phyloP scores from a whole-genome alignment of 2,888 invertebrate species.

The Blastobasis lacticolella region DNA sequence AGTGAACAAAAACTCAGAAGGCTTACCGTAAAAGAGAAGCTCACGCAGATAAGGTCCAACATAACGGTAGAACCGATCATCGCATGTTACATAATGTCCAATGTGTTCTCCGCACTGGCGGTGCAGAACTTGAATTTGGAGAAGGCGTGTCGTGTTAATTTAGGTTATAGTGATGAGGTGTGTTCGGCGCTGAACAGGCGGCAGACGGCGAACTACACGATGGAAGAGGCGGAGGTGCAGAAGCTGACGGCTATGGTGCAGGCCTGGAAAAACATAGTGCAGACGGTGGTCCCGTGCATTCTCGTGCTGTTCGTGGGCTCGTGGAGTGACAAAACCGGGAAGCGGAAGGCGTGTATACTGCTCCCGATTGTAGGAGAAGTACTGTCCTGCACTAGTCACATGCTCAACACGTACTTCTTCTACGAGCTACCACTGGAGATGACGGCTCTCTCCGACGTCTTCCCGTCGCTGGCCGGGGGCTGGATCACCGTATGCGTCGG shows the following conservation, averaged over 20 bases:
- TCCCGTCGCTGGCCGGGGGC: constrained; percentile 72
- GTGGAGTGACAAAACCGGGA: constrained; percentile 81
- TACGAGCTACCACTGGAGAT: constrained; percentile 74
- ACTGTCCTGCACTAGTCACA: constrained; percentile 82
- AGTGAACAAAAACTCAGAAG: constrained; percentile 41
- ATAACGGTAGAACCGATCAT: constrained; percentile 81
- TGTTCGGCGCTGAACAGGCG: constrained; percentile 84
- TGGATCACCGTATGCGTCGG: constrained; percentile 76
- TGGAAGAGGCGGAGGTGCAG: constrained; percentile 78
- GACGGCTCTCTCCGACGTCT: constrained; percentile 70
- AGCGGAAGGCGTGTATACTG: constrained; percentile 85
- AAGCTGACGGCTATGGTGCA: constrained; percentile 83
- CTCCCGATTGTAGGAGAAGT: constrained; percentile 88
- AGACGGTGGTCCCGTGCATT: constrained; percentile 86
- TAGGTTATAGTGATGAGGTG: constrained; percentile 79
- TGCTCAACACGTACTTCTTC: constrained; percentile 85
- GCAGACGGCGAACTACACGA: constrained; percentile 76
- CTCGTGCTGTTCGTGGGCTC: constrained; percentile 88
- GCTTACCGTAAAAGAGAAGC: constrained; percentile 50
- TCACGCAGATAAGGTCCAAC: constrained; percentile 70
- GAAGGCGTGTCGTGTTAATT: constrained; percentile 88
- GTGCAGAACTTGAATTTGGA: constrained; percentile 82
- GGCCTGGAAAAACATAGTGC: constrained; percentile 88
- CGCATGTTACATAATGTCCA: constrained; percentile 80
- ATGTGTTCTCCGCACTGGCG: constrained; percentile 81